Base-by-base conservation (phyloP, 2,888 invertebrate genomes). In the Catotricha subobsoleta region DNA sequence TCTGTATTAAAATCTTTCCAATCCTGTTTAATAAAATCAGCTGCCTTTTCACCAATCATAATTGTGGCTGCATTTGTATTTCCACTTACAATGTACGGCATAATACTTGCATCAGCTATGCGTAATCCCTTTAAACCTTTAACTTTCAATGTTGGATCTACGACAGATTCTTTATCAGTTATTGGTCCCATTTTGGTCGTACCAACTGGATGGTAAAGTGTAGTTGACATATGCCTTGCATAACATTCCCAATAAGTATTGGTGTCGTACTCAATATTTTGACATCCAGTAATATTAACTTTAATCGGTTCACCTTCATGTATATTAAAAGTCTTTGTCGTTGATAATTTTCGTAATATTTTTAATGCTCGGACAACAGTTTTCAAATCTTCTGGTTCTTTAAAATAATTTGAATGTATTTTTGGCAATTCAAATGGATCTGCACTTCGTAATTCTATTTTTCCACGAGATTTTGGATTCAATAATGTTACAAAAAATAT, bases 201-300 rank as follows among this genome's bases (percentile, higher is more conserved):
- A 36, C 80, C 76, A 1, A 72, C 71, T 1, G 76, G 74, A 54
- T 82, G 80, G 56, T 76, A 80, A 21, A 70, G 53, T 1, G 71
- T 69, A 1, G 66, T 59, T 7, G 64, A 65, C 55, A 71, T 63
- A 45, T 69, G 62, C 13, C 64, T 60, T 6, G 70, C 64, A 29
- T 70, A 66, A 51, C 76, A 76, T 45, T 60, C 58, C 69, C 72
- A 71, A 52, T 71, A 76, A 0, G 53, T 54, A 34, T 67, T 60
- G 2, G 60, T 53, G 31, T 55, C 50, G 39, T 54, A 56, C n/a
- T 48, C 46, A 30, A 43, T 37, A 5, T 9, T 12, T 10, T 43
- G 36, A 28, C 48, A 48, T 21, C 40, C 41, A 5, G 43, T 36
- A 30, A 55, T 48, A 28, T 53, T 45, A 2, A 64, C 46, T 2